phyloP scores from a whole-genome alignment of 2,888 invertebrate genomes.

The Stenurella melanura region DNA sequence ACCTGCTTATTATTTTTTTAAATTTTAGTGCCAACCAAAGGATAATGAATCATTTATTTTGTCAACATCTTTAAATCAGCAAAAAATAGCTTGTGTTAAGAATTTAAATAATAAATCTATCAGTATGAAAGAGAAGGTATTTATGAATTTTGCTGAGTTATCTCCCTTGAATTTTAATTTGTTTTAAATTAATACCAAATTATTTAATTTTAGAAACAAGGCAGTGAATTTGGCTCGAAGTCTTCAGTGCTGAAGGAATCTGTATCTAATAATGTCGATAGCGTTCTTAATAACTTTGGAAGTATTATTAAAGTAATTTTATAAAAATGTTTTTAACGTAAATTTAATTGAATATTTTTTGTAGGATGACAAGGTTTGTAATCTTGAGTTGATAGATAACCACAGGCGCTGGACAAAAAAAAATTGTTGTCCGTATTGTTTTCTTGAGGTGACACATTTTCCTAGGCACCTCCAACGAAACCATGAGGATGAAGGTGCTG shows the following conservation, averaged over 20 bases:
- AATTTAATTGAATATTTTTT: background rate
- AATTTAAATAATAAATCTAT: background rate
- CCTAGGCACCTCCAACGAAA: conserved; percentile 19
- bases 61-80: background rate
- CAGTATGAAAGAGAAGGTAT: background rate
- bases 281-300: conserved; percentile 14
- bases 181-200: background rate
- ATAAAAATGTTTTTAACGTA: background rate
- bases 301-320: conserved; percentile 9
- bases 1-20: background rate
- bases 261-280: background rate
- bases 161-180: background rate
- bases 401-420: conserved; percentile 29
- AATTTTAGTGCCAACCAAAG: background rate
- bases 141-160: background rate
- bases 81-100: background rate
- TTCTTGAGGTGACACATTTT: conserved; percentile 29
- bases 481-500: conserved; percentile 28
- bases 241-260: background rate
- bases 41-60: background rate
- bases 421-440: conserved; percentile 36
- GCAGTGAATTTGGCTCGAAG: background rate
- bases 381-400: background rate
- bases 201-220: conserved; percentile 17
- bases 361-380: conserved; percentile 11